These are phyloP conservation scores for Lordiphosa fenestrarum DNA, from an alignment of 2,888 invertebrate species.

Conservation along the genomic window DNA sequence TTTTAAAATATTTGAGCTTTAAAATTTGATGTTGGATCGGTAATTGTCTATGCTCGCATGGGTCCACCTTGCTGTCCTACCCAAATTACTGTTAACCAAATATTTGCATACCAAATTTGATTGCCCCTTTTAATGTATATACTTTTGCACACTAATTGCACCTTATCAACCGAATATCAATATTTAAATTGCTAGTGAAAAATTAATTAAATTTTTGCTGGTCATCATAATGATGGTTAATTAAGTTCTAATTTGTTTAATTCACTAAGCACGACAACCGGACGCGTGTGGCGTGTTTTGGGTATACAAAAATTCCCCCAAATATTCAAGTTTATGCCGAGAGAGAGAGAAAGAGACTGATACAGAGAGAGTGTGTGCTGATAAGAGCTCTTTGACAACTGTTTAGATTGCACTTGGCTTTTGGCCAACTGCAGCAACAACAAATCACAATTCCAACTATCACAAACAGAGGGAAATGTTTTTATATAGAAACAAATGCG, in stretches of 20 bases:
- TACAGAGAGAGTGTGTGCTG: not conserved
- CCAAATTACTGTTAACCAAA: too few species aligned
- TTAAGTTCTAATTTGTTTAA: conserved; percentile 1
- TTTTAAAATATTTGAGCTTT: too few species aligned
- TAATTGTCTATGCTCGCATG: too few species aligned
- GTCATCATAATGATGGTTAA: not conserved
- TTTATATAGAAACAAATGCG: conserved; percentile 20
- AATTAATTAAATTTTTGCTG: not conserved
- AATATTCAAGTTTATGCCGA: conserved; percentile 3
- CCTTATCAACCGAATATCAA: not conserved
- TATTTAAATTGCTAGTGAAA: not conserved
- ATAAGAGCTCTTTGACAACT: not conserved
- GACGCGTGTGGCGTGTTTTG: not conserved
- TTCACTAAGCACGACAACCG: not conserved
- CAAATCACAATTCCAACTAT: conserved; percentile 13
- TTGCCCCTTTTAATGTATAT: too few species aligned
- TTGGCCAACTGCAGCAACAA: conserved; percentile 40
- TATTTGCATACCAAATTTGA: too few species aligned
- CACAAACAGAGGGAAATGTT: conserved; percentile 16
- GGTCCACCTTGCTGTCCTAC: too few species aligned
- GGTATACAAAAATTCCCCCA: not conserved
- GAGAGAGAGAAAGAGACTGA: not conserved
- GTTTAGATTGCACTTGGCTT: conserved; percentile 31
- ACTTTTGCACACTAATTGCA: not conserved
- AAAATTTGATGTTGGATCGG: too few species aligned